These are phyloP conservation scores for Lethrus apterus DNA, from an alignment of 1,140 invertebrate species.

Conservation along the genomic window DNA sequence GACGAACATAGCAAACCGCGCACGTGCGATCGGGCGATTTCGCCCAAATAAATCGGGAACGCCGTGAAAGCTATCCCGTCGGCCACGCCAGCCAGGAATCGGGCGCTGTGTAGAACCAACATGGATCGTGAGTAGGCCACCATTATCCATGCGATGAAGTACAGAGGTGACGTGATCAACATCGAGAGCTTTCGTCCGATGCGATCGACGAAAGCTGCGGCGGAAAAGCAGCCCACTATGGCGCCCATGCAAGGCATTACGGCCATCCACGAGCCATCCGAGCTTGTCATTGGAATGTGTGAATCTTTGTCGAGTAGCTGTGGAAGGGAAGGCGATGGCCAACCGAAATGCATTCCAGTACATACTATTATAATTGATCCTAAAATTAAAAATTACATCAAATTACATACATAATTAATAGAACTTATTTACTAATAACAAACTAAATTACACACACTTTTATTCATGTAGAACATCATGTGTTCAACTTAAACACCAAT, in stretches of 20 bases:
- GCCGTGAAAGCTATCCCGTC: conserved; percentile 20
- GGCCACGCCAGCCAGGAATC: conserved; percentile 27
- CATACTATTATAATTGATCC: conserved; percentile 30
- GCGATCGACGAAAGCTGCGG: conserved; percentile 41
- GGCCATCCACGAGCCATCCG: conserved; percentile 58
- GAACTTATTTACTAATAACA: neutral
- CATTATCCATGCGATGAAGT: conserved; percentile 51
- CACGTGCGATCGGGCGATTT: conserved; percentile 56
- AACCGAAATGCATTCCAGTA: conserved; percentile 36
- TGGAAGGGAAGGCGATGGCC: conserved; percentile 31
- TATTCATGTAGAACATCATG: too few species aligned
- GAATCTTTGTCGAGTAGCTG: conserved; percentile 23
- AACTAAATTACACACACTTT: neutral
- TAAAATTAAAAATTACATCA: conserved; percentile 22
- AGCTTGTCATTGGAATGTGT: conserved; percentile 44
- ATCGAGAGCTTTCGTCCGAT: conserved; percentile 61
- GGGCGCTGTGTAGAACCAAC: conserved; percentile 42
- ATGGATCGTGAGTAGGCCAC: conserved; percentile 47
- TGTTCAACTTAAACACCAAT: too few species aligned
- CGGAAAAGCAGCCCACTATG: conserved; percentile 44
- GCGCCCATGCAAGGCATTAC: conserved; percentile 41
- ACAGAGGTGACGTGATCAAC: conserved; percentile 49
- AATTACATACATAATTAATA: neutral
- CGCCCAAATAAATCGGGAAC: conserved; percentile 51
- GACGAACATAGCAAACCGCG: conserved; percentile 43